These are phyloP conservation scores for Smutsia temminckii DNA, from an alignment of 2,797 vertebrate species.

Conservation along the genomic window DNA sequence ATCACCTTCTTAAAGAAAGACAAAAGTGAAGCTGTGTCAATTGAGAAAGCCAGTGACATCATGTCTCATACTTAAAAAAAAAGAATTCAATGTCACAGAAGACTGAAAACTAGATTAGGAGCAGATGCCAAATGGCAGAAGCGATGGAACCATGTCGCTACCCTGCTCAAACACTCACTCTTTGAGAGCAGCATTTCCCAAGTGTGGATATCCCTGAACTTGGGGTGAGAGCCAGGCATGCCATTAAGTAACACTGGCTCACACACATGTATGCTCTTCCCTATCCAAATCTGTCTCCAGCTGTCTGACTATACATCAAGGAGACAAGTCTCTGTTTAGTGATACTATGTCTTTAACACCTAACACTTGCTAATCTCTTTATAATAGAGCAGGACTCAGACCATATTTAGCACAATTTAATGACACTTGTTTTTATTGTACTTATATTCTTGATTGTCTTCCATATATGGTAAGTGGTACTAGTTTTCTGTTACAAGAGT, in stretches of 20 bases:
- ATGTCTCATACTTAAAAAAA: neutral
- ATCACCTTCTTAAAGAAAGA: neutral
- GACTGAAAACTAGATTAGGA: neutral
- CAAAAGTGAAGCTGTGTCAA: neutral
- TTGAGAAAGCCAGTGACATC: neutral
- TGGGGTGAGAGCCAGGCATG: neutral
- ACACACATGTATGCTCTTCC: fast-evolving
- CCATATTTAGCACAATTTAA: no score
- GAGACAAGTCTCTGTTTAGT: neutral
- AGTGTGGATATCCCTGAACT: neutral
- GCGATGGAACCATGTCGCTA: no score
- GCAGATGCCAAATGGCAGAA: neutral
- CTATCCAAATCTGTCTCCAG: neutral
- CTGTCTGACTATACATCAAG: neutral
- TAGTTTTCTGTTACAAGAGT: neutral
- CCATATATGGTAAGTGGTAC: neutral
- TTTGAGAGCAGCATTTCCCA: neutral
- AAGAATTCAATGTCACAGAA: neutral
- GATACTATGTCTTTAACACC: neutral
- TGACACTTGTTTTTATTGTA: neutral
- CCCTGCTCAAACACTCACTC: no score
- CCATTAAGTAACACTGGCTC: neutral
- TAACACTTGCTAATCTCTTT: neutral
- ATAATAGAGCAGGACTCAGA: neutral
- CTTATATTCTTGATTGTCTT: neutral